These are phyloP conservation scores for Sympetrum striolatum DNA, from an alignment of 2,888 invertebrate species.

Conservation along the genomic window DNA sequence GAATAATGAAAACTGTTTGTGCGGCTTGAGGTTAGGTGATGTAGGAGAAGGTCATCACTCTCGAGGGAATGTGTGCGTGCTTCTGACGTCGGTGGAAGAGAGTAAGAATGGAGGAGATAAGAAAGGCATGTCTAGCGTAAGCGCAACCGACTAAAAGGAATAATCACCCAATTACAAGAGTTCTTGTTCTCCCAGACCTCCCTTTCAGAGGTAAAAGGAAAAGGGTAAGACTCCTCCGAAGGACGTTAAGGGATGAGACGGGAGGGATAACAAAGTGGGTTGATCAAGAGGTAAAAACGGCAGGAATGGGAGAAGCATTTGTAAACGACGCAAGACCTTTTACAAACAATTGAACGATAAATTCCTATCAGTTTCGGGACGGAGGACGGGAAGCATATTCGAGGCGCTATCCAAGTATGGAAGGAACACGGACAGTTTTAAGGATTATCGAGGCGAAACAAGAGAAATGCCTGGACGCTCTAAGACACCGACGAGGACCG, in stretches of 20 bases:
- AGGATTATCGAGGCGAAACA: slow-evolving; percentile 14
- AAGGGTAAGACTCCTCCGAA: not conserved
- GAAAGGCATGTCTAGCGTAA: not conserved
- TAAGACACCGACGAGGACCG: not conserved
- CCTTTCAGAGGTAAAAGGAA: not conserved
- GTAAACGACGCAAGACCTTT: slow-evolving; percentile 34
- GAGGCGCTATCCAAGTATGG: slow-evolving; percentile 20
- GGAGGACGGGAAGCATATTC: slow-evolving; percentile 11
- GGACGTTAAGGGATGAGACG: not conserved
- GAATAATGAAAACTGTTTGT: slow-evolving; percentile 36
- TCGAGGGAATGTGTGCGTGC: not conserved
- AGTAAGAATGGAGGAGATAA: not conserved
- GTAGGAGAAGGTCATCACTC: not conserved
- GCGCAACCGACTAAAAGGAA: slow-evolving; percentile 6
- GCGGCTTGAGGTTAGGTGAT: not conserved
- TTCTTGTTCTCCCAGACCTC: not conserved
- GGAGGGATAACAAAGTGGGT: slow-evolving; percentile 20
- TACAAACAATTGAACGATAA: slow-evolving; percentile 40
- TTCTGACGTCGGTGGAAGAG: not conserved
- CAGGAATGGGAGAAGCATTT: slow-evolving; percentile 8
- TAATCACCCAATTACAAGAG: slow-evolving; percentile 38
- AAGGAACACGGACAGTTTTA: slow-evolving; percentile 5
- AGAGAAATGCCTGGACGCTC: not conserved
- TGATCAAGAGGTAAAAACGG: slow-evolving; percentile 6
- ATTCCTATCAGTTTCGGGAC: not conserved